Evolutionary conservation across 2,888 invertebrate genomes (phyloP), one percentile per base, ranked within the genome.

Genomic region (Drosophila nr. perissopoda): DNA sequence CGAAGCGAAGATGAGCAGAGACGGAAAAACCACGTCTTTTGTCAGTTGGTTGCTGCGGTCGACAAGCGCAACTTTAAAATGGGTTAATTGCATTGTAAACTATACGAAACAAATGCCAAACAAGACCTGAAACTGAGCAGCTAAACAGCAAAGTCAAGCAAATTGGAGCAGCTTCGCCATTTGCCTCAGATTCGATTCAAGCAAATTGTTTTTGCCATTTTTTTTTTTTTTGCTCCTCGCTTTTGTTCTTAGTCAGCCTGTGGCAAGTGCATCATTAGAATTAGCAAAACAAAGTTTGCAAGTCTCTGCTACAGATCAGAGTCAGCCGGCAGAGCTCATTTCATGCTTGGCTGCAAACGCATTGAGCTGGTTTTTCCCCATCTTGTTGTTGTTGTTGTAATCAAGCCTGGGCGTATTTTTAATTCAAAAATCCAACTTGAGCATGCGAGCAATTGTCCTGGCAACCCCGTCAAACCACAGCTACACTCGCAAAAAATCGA

Each of bases 11-110:
- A 34, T 18, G 11, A 36, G 36, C 18, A 3, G 29, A 29, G 29
- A 18, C 10, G 16, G 16, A 25, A 31, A 51, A 68, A 73, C 81
- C 72, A 42, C 67, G 74, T 82, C 84, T 90, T 90, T 83, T 85
- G 90, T 88, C 90, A 88, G 84, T 71, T 71, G 40, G 57, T 65
- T 68, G 68, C 69, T 82, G 83, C 49, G 88, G 89, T 70, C 77
- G 72, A 76, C 85, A 78, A 70, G 82, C 82, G 74, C 79, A 86
- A 90, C 84, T 86, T 86, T 86, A 78, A 89, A 86, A 86, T 86
- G 89, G 86, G 89, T 86, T 86, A 86, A 86, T 90, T 86, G 90
- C 85, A 90, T 86, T 86, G 90, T 84, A 84, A 84, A 84, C 90
- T 90, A 84, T 79, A 74, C 83, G 72, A 56, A 82, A 82, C 88